phyloP scores from a whole-genome alignment of 2,113 vertebrate species.

The Stictonetta naevosa region DNA sequence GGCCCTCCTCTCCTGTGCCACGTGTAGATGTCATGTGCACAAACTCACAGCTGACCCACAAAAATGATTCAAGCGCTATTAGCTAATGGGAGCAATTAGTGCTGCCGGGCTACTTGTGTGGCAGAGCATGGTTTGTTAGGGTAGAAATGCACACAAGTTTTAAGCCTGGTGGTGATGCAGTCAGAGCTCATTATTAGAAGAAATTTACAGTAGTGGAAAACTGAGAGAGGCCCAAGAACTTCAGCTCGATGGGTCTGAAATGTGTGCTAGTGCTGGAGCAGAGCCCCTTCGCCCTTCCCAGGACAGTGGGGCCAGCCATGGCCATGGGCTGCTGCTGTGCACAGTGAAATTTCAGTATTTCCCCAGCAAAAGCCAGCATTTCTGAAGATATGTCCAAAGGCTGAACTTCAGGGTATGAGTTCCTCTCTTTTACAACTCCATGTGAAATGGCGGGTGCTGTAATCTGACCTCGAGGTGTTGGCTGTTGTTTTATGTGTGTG shows the following conservation, averaged over 20 bases:
- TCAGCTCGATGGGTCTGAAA: neutral
- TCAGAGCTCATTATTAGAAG: neutral
- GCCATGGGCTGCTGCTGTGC: neutral
- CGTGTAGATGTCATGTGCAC: neutral
- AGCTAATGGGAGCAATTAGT: constrained; percentile 25
- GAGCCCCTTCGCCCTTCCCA: neutral
- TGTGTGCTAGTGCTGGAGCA: neutral
- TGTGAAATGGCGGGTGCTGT: neutral
- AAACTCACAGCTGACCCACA: neutral
- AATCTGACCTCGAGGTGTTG: neutral
- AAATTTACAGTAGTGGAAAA: neutral
- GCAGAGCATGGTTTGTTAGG: neutral
- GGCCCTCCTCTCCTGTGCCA: neutral
- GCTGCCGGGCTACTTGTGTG: neutral
- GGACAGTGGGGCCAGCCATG: neutral
- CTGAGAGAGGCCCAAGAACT: neutral
- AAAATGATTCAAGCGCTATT: neutral
- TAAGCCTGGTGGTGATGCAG: neutral
- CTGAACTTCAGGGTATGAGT: neutral
- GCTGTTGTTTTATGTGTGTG: neutral
- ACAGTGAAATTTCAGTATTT: neutral
- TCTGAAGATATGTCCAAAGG: neutral
- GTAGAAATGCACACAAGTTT: neutral
- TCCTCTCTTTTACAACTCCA: neutral
- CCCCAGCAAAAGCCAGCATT: neutral